These are phyloP conservation scores for Clinocottus analis DNA, from an alignment of 2,113 vertebrate species.

Conservation along the genomic window DNA sequence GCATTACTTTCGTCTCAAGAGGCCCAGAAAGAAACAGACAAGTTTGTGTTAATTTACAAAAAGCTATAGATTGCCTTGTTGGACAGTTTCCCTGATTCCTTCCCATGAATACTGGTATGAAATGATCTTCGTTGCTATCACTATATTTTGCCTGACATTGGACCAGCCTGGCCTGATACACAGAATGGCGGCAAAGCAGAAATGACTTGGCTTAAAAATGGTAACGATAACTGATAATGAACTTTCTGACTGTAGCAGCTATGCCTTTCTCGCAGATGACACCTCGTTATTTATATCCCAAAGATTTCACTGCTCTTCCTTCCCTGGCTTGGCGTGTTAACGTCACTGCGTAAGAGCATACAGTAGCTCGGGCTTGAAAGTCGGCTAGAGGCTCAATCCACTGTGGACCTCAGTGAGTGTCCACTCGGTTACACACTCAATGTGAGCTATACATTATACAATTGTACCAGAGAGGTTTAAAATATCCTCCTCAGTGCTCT, in stretches of 20 bases:
- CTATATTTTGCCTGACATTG: background rate
- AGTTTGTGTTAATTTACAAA: background rate
- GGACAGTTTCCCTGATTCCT: background rate
- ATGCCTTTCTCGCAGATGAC: background rate
- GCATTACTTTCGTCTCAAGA: background rate
- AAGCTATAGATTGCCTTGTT: no score
- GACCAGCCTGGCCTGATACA: background rate
- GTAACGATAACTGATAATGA: no score
- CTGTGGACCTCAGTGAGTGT: background rate
- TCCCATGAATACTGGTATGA: background rate
- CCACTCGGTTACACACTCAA: slow-evolving; percentile 10
- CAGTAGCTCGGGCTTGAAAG: background rate
- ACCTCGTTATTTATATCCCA: background rate
- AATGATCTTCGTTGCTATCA: background rate
- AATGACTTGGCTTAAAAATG: no score
- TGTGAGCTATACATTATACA: background rate
- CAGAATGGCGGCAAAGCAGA: background rate
- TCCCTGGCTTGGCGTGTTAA: background rate
- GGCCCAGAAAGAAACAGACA: background rate
- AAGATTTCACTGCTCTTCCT: background rate
- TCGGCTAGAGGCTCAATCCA: background rate
- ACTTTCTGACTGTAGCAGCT: background rate
- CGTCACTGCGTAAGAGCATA: background rate
- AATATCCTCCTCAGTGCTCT: slow-evolving; percentile 47
- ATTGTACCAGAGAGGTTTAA: slow-evolving; percentile 32